Base-by-base conservation (phyloP, 2,888 invertebrate species). In the Ophraella communa region DNA sequence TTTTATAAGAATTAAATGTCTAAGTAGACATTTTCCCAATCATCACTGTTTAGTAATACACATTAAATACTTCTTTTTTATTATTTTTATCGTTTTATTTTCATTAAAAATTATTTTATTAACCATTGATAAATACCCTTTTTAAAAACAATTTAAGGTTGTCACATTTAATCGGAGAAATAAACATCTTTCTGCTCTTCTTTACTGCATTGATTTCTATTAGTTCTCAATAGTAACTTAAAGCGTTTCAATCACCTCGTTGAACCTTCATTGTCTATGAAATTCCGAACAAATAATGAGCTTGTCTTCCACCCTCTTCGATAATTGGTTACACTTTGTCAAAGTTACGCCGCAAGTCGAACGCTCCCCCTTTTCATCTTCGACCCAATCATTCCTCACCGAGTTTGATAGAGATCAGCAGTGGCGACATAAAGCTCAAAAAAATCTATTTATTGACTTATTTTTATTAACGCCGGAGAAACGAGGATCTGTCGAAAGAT, bases 291-390 rank as follows among this genome's bases (percentile, higher is more conserved):
- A 62, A 65, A 65, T 62, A 65, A 65, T 62, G 61, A 62, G 62
- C 65, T 65, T 58, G 62, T 62, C 54, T 65, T 62, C 62, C 47
- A 65, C 65, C 65, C 65, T 65, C 65, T 61, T 65, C 62, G 65
- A 58, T 65, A 65, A 65, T 65, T 65, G 65, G 65, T 62, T 62
- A 65, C 65, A 62, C 65, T 65, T 65, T 65, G 65, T 61, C 65
- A 65, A 65, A 62, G 61, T 65, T 65, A 56, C 61, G 62, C 65
- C 65, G 58, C 65, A 62, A 57, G 65, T 65, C 65, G 65, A 65
- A 65, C 39, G 53, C 24, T 35, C 49, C 42, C 57, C 61, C 65
- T 51, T 51, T 51, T 17, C 49, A 49, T 60, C 47, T 54, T 42
- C 60, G 47, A 51, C 54, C 58, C 58, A 65, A 65, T 65, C 61